Evolutionary conservation across 1,140 invertebrate genomes (phyloP).

Genomic region (Dendrolimus punctatus): DNA sequence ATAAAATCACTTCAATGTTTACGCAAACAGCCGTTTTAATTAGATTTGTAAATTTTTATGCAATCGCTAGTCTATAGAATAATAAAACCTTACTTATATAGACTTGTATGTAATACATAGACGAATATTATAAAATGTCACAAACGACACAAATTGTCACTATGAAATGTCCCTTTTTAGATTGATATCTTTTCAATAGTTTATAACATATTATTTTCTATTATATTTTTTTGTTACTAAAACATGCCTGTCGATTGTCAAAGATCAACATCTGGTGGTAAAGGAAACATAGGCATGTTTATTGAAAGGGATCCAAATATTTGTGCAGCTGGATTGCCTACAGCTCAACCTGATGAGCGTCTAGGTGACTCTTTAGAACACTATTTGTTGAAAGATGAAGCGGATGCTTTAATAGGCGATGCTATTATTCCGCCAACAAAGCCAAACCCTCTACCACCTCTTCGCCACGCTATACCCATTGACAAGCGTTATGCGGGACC

Average conservation of each 20-base stretch:
- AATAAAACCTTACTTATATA: not conserved
- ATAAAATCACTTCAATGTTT: too few species aligned
- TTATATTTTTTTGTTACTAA: constrained; percentile 6
- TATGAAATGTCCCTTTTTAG: not conserved
- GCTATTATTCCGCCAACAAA: constrained; percentile 46
- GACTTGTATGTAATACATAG: not conserved
- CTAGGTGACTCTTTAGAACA: constrained; percentile 48
- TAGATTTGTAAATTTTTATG: too few species aligned
- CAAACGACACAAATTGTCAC: not conserved
- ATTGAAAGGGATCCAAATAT: constrained; percentile 43
- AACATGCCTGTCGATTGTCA: constrained; percentile 44
- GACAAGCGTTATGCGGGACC: constrained; percentile 45
- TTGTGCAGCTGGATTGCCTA: constrained; percentile 57
- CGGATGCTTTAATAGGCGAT: constrained; percentile 61
- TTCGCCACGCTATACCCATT: constrained; percentile 30
- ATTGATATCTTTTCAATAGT: not conserved
- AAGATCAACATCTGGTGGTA: constrained; percentile 44
- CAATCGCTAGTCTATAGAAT: too few species aligned
- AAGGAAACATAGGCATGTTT: constrained; percentile 50
- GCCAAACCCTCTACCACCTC: constrained; percentile 39
- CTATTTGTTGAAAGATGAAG: constrained; percentile 65
- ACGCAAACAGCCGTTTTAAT: too few species aligned
- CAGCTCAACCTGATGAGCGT: constrained; percentile 41
- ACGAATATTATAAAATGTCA: not conserved
- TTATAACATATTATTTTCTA: constrained; percentile 4